Percentiles rank a stretch among this genome's conserved stretches.
These are phyloP conservation scores for Piliocolobus tephrosceles DNA, from an alignment of 2,113 vertebrate genomes.

Conservation along the genomic window DNA sequence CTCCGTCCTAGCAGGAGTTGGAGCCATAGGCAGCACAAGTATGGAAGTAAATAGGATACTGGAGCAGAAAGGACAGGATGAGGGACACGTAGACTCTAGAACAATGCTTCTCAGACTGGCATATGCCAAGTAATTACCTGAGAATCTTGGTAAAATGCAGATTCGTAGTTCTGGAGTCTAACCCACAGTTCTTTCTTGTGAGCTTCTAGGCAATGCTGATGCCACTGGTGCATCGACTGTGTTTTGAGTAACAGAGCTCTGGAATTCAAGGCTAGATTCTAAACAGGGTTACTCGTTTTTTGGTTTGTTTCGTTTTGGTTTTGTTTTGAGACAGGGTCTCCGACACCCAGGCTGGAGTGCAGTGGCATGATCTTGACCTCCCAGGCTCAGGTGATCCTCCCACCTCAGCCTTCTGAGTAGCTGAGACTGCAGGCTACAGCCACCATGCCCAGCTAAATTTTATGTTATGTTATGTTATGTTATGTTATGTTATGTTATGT, in stretches of 20 bases:
- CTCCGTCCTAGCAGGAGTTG: neutral
- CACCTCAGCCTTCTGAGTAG: too few relatives aligned
- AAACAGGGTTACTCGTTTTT: neutral
- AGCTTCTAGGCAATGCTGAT: neutral
- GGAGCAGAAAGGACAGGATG: too few relatives aligned
- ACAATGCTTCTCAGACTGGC: neutral
- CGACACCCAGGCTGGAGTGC: too few relatives aligned
- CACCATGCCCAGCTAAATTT: too few relatives aligned
- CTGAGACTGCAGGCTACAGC: too few relatives aligned
- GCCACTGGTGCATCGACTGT: neutral
- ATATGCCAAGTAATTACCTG: neutral
- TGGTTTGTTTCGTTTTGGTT: too few relatives aligned
- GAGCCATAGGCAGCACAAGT: neutral
- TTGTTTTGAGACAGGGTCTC: too few relatives aligned
- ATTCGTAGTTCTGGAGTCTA: neutral
- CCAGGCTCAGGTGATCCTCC: too few relatives aligned
- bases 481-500: too few relatives aligned
- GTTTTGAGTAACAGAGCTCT: neutral
- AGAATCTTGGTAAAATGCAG: neutral
- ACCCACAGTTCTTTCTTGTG: neutral
- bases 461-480: too few relatives aligned
- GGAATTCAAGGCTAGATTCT: neutral
- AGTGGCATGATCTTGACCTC: too few relatives aligned
- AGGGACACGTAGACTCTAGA: accelerated
- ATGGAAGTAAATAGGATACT: neutral